A percentile compares a stretch with the other conserved stretches of the same genome.
These are phyloP conservation scores for Suncus etruscus DNA, from an alignment of 2,113 vertebrate genomes.

Conservation along the genomic window DNA sequence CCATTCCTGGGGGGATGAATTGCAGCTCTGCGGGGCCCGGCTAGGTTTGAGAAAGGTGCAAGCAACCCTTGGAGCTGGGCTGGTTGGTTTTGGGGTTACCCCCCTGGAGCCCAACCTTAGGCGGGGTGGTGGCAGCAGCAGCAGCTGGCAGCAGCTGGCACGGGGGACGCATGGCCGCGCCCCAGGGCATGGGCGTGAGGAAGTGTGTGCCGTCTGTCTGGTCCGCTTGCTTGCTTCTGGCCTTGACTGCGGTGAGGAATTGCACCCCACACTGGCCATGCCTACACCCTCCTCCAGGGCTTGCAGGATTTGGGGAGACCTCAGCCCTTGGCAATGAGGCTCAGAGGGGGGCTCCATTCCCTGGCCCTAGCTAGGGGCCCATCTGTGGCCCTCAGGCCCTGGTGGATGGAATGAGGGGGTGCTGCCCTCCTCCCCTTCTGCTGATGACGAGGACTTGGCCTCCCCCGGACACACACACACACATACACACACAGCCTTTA, in stretches of 20 bases:
- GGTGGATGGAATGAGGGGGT: not conserved
- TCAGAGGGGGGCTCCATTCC: not conserved
- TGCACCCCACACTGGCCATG: no score
- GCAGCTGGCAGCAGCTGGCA: no score
- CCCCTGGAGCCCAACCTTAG: no score
- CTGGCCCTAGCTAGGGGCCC: not conserved
- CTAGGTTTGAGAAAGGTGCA: no score
- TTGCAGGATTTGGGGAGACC: not conserved
- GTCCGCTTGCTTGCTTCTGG: conserved; percentile 50
- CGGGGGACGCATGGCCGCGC: not conserved
- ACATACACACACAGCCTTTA: not conserved
- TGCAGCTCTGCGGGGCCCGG: not conserved
- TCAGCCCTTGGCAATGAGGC: not conserved
- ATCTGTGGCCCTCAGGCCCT: not conserved
- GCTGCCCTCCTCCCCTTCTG: not conserved
- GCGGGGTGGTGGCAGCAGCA: not conserved
- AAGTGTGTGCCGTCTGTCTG: conserved; percentile 4
- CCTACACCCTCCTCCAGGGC: no score
- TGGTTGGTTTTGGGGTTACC: not conserved
- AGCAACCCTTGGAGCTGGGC: no score
- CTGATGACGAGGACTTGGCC: not conserved
- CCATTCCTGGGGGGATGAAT: not conserved
- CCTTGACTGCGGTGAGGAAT: conserved; percentile 44
- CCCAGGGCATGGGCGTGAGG: conserved; percentile 11
- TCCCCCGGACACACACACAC: not conserved